A percentile compares a stretch with the other conserved stretches of the same genome.
phyloP scores from a whole-genome alignment of 2,888 invertebrate genomes.

The Stenotaenia linearis region DNA sequence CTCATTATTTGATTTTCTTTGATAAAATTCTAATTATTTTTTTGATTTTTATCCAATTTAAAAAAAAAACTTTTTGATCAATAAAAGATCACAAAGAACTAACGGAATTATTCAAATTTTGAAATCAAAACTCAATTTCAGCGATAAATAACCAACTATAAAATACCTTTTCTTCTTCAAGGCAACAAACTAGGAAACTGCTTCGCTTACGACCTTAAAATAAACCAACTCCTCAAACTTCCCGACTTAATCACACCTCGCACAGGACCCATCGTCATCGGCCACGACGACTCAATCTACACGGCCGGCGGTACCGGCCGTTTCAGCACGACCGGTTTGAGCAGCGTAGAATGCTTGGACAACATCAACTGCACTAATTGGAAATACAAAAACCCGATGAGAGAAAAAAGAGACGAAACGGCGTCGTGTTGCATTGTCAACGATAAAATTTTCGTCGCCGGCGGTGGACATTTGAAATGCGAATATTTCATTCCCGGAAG shows the following conservation, averaged over 20 bases:
- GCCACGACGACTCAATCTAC: background rate
- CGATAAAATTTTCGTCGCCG: background rate
- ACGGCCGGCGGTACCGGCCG: slow-evolving; percentile 10
- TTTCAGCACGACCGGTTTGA: background rate
- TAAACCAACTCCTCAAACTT: background rate
- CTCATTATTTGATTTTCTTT: no score
- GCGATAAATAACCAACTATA: no score
- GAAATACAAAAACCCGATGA: background rate
- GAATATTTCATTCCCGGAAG: slow-evolving; percentile 15
- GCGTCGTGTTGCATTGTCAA: background rate
- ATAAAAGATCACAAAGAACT: no score
- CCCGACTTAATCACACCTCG: background rate
- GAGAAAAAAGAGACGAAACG: background rate
- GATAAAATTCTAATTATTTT: no score
- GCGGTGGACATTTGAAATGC: slow-evolving; percentile 13
- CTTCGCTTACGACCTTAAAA: background rate
- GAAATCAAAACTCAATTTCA: no score
- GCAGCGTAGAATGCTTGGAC: slow-evolving; percentile 27
- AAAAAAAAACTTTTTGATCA: no score
- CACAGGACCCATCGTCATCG: background rate
- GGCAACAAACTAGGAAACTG: background rate
- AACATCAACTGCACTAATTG: background rate
- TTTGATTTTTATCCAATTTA: no score
- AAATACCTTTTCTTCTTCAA: no score
- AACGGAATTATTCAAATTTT: no score